Evolutionary conservation across 2,888 invertebrate species (phyloP), one percentile per base, ranked within the genome.

Genomic region (Thereva nobilitata): DNA sequence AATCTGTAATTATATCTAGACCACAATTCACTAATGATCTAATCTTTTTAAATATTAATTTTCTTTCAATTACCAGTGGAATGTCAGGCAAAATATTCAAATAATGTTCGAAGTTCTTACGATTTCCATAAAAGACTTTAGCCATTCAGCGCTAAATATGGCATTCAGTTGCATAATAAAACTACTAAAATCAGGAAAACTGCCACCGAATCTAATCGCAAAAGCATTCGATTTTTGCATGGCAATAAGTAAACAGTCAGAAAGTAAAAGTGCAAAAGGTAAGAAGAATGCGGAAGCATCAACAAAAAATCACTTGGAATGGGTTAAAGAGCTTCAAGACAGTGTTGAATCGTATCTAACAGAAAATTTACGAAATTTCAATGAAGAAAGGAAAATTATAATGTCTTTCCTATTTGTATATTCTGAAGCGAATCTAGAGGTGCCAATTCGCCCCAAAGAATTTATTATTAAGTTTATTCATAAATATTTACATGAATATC

Each of bases 61-160:
- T 34, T 37, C 6, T 37, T 59, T 59, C 52, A 6, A 59, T 61
- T 45, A 66, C 1, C 67, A 76, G 71, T 79, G 77, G 75, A 79
- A 78, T 59, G 77, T 77, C 66, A 78, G 77, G 9, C 76, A 77
- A 10, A 79, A 80, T 68, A 75, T 79, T 61, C 74, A 77, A 34
- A 74, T 80, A 50, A 79, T 79, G 5, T 68, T 80, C 4, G 79
- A 80, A 66, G 74, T 80, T 5, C 73, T 80, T 2, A 75, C 71
- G 9, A 75, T 74, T 37, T 78, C 78, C 44, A 71, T 76, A 5
- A 64, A 71, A 3, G 76, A 79, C 55, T 80, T 80, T 56, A 79
- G 80, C 0, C 78, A 79, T 37, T 68, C 79, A 2, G 76, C 80
- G 0, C 71, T 80, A 0, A 80, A 79, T 68, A 74, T 76, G 61